Evolutionary conservation across 1,140 invertebrate genomes (phyloP).

Genomic region (Chelonus insularis): DNA sequence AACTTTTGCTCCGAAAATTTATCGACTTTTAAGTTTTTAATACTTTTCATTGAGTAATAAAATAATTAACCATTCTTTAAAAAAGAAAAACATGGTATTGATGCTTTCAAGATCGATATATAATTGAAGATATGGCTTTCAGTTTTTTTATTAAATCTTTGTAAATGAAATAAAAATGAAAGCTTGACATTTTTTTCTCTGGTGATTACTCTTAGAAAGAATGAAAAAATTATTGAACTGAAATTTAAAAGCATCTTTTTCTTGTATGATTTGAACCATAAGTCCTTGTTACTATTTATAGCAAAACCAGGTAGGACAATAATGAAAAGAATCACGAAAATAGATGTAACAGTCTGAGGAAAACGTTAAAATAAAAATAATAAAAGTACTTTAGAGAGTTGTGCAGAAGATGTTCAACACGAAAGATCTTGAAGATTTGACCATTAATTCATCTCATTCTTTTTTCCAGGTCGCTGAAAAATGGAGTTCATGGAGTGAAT

Average conservation of each 20-base stretch:
- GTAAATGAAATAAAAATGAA: no score
- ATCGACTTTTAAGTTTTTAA: not conserved
- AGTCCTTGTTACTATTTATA: no score
- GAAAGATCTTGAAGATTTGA: not conserved
- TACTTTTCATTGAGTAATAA: not conserved
- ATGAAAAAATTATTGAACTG: no score
- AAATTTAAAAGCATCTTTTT: no score
- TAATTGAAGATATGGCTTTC: no score
- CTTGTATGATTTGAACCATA: no score
- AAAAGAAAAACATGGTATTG: not conserved
- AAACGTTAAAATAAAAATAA: not conserved
- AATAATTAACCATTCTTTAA: not conserved
- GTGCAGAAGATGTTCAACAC: not conserved
- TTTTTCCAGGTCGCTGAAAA: not conserved
- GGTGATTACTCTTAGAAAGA: no score
- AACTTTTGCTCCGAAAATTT: not conserved
- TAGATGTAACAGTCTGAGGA: not conserved
- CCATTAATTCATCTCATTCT: not conserved
- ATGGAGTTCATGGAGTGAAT: slow-evolving; percentile 6
- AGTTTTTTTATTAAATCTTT: no score
- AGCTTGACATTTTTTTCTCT: no score
- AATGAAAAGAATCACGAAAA: not conserved
- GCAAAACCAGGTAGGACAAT: no score
- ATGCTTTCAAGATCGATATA: no score
- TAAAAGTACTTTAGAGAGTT: not conserved